Conservation (phyloP, 2,113 vertebrate species). For the Circaetus cinerascens region DNA sequence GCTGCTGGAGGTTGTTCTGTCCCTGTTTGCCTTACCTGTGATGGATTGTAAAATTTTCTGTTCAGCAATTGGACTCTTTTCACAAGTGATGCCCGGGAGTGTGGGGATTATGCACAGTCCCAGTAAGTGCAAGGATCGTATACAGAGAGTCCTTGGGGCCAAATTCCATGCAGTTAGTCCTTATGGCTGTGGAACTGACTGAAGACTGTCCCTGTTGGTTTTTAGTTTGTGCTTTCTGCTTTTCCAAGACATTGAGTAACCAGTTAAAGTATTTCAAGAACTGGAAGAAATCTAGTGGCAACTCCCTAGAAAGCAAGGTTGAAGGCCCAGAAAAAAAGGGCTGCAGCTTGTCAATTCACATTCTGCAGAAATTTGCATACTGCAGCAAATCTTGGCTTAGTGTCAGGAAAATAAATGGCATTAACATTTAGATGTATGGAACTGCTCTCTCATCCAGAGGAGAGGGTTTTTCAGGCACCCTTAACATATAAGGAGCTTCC, state of each 20-base stretch:
- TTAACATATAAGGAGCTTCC: neutral
- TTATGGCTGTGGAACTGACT: neutral
- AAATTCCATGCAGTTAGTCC: neutral
- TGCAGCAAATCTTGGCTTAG: neutral
- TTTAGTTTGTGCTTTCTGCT: neutral
- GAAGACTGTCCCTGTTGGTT: neutral
- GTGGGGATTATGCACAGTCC: neutral
- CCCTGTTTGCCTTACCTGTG: neutral
- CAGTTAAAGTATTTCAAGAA: neutral
- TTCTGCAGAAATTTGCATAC: constrained; percentile 61
- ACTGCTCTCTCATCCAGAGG: neutral
- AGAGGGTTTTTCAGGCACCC: neutral
- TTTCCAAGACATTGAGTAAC: neutral
- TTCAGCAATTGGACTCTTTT: neutral
- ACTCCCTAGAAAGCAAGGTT: neutral
- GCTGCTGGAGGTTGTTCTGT: neutral
- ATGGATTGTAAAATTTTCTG: neutral
- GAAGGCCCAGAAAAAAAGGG: neutral
- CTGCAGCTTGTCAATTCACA: neutral
- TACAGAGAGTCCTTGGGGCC: neutral
- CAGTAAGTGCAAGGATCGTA: fast-evolving
- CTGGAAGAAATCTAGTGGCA: neutral
- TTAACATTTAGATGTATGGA: neutral
- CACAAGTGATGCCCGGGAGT: neutral
- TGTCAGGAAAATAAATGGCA: neutral